Percentiles rank a stretch among this genome's conserved stretches.
Conservation (phyloP, 2,113 vertebrate genomes). For the Actenoides lindsayi region DNA sequence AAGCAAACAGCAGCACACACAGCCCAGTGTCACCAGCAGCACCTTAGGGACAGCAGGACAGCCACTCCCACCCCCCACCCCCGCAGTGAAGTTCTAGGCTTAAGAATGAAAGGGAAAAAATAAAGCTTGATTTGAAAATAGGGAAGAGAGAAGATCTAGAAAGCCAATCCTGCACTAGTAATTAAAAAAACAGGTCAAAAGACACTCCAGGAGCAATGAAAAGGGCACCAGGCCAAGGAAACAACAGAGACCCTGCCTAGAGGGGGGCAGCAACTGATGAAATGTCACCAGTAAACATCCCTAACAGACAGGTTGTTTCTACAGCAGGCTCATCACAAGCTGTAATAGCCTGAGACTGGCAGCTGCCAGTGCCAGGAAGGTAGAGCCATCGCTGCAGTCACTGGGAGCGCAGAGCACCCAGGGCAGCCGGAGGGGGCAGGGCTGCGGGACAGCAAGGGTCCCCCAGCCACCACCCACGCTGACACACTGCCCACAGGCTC, state of each 20-base stretch:
- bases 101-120: neutral
- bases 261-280: neutral
- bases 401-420: fast-evolving
- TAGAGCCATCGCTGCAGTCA: neutral
- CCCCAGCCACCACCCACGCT: neutral
- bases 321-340: neutral
- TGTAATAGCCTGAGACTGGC: neutral
- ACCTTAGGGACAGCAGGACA: fast-evolving
- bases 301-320: neutral
- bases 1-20: neutral
- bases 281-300: neutral
- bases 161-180: neutral
- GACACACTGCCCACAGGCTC: fast-evolving
- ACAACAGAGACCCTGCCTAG: neutral
- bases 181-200: neutral
- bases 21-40: neutral
- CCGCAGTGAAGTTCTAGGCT: fast-evolving
- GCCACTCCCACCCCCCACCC: neutral
- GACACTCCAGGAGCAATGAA: neutral
- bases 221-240: neutral
- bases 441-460: fast-evolving
- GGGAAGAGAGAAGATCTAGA: neutral
- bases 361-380: neutral
- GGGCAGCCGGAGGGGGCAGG: fast-evolving
- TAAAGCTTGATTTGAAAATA: neutral